Evolutionary conservation across 2,113 vertebrate genomes (phyloP).

Genomic region (Dolichotis patagonum): DNA sequence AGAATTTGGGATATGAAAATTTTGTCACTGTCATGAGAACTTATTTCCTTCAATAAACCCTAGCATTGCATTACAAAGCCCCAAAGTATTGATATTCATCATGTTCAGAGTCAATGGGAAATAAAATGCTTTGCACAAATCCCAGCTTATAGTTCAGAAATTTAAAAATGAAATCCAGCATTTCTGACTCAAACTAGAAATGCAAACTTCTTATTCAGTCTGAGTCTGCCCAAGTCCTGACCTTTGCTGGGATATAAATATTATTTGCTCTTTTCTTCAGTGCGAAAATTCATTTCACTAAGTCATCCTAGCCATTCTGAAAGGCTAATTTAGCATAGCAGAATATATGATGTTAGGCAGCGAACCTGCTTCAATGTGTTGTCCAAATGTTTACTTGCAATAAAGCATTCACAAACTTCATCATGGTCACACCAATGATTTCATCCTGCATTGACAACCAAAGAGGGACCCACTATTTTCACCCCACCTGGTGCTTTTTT

Average conservation of each 20-base stretch:
- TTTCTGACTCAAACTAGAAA: neutral
- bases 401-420: neutral
- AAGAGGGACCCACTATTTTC: neutral
- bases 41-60: neutral
- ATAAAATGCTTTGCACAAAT: slow-evolving; percentile 1
- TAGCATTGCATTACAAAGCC: neutral
- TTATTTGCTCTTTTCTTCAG: slow-evolving; percentile 1
- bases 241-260: neutral
- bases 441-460: neutral
- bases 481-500: neutral
- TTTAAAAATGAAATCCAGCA: neutral
- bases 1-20: neutral
- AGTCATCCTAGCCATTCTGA: neutral
- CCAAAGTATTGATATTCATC: neutral
- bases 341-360: fast-evolving
- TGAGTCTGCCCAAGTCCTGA: neutral
- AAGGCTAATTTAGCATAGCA: neutral
- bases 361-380: neutral
- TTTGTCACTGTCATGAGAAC: too few species aligned
- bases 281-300: neutral
- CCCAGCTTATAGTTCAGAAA: neutral
- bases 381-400: neutral
- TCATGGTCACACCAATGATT: neutral
- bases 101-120: neutral
- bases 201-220: neutral